phyloP scores from a whole-genome alignment of 2,113 vertebrate genomes.

The Connochaetes taurinus region DNA sequence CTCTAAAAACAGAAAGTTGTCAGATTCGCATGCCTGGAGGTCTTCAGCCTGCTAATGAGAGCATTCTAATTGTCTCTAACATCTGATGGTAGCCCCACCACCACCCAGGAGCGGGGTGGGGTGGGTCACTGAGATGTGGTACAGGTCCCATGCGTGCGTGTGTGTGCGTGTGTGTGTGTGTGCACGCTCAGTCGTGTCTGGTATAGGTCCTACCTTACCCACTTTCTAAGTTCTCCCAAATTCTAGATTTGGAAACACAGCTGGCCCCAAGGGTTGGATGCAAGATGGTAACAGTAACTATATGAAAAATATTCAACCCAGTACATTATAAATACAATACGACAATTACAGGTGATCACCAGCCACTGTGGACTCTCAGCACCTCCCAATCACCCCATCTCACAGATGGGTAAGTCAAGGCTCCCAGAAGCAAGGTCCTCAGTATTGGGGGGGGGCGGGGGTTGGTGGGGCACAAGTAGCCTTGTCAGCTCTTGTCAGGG shows the following conservation, averaged over 20 bases:
- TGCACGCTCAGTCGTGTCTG: background rate
- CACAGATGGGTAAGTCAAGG: background rate
- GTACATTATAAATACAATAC: background rate
- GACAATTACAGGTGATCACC: background rate
- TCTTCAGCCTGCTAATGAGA: background rate
- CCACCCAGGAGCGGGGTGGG: background rate
- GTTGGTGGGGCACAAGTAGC: background rate
- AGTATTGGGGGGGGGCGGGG: fast-evolving
- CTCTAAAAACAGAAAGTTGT: background rate
- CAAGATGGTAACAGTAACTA: background rate
- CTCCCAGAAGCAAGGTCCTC: background rate
- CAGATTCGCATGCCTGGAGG: too few species aligned
- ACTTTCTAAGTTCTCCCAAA: background rate
- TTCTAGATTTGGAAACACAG: background rate
- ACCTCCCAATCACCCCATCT: background rate
- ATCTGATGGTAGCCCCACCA: background rate
- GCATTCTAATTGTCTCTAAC: background rate
- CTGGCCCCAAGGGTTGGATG: background rate
- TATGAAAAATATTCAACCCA: background rate
- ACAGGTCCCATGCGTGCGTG: background rate
- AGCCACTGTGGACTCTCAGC: background rate
- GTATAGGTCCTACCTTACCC: background rate
- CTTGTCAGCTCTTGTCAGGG: background rate
- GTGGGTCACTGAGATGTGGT: background rate
- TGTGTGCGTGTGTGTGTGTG: background rate